Conservation (phyloP, 2,113 vertebrate genomes). For the Turnix velox region DNA sequence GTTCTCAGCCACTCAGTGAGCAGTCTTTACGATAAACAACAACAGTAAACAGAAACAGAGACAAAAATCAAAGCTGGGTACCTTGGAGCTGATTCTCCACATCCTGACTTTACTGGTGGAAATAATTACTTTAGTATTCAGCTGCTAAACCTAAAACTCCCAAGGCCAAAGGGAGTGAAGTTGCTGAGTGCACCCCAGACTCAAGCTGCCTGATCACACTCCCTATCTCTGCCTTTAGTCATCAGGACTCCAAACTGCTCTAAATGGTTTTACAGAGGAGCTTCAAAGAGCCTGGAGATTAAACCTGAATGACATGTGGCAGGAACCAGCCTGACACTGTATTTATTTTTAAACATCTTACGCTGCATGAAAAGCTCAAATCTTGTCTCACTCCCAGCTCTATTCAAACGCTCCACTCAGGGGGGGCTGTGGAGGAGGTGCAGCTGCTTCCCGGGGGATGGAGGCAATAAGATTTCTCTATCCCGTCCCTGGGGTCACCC, state of each 20-base stretch:
- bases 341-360: constrained; percentile 7
- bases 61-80: background rate
- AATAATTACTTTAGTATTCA: background rate
- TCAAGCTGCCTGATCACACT: background rate
- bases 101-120: background rate
- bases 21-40: constrained; percentile 23
- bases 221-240: background rate
- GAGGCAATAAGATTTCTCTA: background rate
- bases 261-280: background rate
- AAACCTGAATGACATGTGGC: background rate
- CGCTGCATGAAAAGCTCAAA: background rate
- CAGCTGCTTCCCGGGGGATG: background rate
- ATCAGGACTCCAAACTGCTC: background rate
- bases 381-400: background rate
- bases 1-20: constrained; percentile 38
- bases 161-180: background rate
- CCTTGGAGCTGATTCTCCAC: background rate
- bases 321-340: background rate
- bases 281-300: background rate
- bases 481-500: background rate
- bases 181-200: background rate
- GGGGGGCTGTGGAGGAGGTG: background rate
- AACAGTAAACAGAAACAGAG: constrained; percentile 40
- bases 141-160: background rate
- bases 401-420: fast-evolving